Evolutionary conservation across 2,888 invertebrate species (phyloP).

Genomic region (Leptinotarsa tumamoca): DNA sequence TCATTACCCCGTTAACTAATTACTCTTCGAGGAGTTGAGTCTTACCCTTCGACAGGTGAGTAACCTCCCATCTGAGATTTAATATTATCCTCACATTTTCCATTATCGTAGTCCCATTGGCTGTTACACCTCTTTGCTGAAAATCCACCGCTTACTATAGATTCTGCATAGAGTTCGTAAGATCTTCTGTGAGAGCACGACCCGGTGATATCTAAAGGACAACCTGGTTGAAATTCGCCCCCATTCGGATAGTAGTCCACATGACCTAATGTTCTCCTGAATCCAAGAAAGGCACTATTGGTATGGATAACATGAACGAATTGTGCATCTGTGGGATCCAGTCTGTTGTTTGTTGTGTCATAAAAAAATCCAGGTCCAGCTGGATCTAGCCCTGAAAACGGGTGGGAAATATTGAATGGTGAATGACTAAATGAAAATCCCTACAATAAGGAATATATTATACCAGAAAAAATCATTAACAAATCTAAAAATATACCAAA

Average conservation of each 20-base stretch:
- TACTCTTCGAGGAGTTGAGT: no score
- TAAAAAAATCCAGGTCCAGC: slow-evolving; percentile 55
- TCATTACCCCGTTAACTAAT: no score
- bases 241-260: slow-evolving; percentile 64
- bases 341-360: slow-evolving; percentile 49
- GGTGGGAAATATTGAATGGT: no score
- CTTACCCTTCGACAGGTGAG: slow-evolving; percentile 25
- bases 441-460: no score
- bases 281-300: slow-evolving; percentile 39
- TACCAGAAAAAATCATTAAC: no score
- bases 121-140: slow-evolving; percentile 32
- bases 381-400: slow-evolving; percentile 58
- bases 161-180: slow-evolving; percentile 65
- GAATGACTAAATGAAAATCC: no score
- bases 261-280: slow-evolving; percentile 55
- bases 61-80: slow-evolving; percentile 29
- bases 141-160: slow-evolving; percentile 34
- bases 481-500: no score
- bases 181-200: slow-evolving; percentile 66
- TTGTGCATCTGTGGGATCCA: slow-evolving; percentile 57
- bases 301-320: slow-evolving; percentile 62
- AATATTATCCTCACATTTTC: slow-evolving; percentile 42
- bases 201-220: slow-evolving; percentile 38
- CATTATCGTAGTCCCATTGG: slow-evolving; percentile 36
- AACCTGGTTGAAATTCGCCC: slow-evolving; percentile 60